A percentile compares a stretch with the other conserved stretches of the same genome.
Conservation (phyloP, 2,797 vertebrate species). For the Moxostoma hubbsi region DNA sequence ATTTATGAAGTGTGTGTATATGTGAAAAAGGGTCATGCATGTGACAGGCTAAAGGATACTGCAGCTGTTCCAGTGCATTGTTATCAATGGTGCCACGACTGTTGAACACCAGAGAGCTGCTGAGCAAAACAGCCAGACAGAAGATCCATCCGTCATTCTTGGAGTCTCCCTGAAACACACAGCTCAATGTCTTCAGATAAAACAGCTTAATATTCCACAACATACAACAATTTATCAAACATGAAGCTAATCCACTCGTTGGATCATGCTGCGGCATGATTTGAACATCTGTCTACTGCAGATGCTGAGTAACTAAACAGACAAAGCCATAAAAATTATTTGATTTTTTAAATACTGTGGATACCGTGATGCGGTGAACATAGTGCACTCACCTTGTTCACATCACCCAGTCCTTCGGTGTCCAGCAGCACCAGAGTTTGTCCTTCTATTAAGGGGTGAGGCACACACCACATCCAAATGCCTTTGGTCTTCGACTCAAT, state of each 20-base stretch:
- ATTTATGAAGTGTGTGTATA: too few relatives aligned
- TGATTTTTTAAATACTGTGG: too few relatives aligned
- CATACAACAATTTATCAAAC: too few relatives aligned
- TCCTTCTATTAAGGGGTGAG: conserved; percentile 59
- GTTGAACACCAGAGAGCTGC: conserved; percentile 74
- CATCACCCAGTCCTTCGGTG: conserved; percentile 73
- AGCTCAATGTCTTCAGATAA: conserved; percentile 5
- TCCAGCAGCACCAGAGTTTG: conserved; percentile 72
- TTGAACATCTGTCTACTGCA: too few relatives aligned
- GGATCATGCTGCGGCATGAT: too few relatives aligned
- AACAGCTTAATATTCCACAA: too few relatives aligned
- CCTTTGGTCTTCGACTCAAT: conserved; percentile 74
- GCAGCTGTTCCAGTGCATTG: conserved; percentile 62
- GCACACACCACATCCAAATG: conserved; percentile 76
- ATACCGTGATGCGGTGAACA: too few relatives aligned
- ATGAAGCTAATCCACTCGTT: too few relatives aligned
- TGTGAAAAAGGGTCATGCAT: too few relatives aligned
- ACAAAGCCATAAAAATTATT: too few relatives aligned
- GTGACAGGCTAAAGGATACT: conserved; percentile 62
- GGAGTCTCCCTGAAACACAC: conserved; percentile 60
- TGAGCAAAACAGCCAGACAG: conserved; percentile 68
- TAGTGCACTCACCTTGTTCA: conserved; percentile 58
- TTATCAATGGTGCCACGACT: conserved; percentile 68
- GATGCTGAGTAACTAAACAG: too few relatives aligned
- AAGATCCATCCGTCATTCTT: conserved; percentile 75